Conservation (phyloP, 2,797 vertebrate genomes). For the Coregonus sp. region DNA sequence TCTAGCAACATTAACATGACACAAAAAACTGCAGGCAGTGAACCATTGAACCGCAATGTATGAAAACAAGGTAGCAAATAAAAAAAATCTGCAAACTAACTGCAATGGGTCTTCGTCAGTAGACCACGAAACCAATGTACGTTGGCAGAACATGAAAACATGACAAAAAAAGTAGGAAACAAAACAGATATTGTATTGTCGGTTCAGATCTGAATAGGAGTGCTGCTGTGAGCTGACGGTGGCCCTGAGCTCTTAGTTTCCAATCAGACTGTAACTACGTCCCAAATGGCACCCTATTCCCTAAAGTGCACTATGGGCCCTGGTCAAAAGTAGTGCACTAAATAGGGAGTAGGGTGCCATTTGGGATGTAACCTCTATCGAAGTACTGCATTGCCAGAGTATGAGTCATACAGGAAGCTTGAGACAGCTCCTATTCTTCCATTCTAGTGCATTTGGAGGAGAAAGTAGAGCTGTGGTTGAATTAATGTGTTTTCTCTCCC, state of each 20-base stretch:
- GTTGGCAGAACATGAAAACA: neutral
- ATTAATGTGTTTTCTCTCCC: constrained; percentile 22
- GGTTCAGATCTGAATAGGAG: neutral
- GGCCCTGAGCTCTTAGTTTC: neutral
- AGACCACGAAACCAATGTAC: no score
- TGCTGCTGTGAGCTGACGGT: neutral
- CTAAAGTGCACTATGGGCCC: neutral
- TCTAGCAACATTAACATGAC: neutral
- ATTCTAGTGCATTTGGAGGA: constrained; percentile 58
- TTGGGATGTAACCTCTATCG: neutral
- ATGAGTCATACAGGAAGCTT: neutral
- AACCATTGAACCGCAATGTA: no score
- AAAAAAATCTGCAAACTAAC: no score
- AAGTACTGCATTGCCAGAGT: neutral
- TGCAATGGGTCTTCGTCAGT: no score
- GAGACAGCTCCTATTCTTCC: constrained; percentile 26
- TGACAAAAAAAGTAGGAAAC: neutral
- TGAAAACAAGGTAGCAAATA: no score
- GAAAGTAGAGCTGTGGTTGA: constrained; percentile 48
- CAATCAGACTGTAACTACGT: neutral
- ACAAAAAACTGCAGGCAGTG: no score
- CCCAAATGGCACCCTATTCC: neutral
- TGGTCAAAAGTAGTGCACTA: neutral
- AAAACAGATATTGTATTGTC: neutral
- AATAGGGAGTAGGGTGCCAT: neutral